A percentile compares a stretch with the other conserved stretches of the same genome.
These are phyloP conservation scores for Rhinoraja longicauda DNA, from an alignment of 2,797 vertebrate genomes.

Conservation along the genomic window DNA sequence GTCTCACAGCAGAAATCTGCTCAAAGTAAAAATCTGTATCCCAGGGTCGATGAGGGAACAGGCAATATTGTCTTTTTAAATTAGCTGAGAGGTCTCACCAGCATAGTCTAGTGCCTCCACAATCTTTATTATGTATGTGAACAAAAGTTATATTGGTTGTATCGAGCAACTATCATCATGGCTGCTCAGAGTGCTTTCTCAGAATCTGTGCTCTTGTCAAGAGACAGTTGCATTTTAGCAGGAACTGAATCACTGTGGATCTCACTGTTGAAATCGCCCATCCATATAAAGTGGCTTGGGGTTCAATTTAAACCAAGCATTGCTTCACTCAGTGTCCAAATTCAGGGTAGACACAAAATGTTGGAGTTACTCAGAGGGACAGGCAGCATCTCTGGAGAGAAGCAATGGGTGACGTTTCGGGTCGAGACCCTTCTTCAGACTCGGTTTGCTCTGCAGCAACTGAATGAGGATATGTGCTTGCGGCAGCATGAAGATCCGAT, in stretches of 20 bases:
- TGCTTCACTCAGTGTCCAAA: background rate
- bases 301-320: background rate
- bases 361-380: too few relatives aligned
- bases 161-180: background rate
- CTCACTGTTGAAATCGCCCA: background rate
- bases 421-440: too few relatives aligned
- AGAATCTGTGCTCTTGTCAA: background rate
- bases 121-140: background rate
- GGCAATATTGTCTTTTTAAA: background rate
- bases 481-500: background rate
- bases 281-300: background rate
- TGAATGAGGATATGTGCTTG: background rate
- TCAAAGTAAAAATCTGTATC: background rate
- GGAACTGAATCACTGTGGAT: background rate
- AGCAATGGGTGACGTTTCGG: too few relatives aligned
- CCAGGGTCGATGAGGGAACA: background rate
- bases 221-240: background rate
- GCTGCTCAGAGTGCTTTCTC: background rate
- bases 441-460: background rate
- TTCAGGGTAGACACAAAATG: too few relatives aligned
- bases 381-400: too few relatives aligned
- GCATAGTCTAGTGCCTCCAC: background rate
- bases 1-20: background rate
- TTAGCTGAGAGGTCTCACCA: background rate
- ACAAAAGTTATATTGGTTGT: background rate